These are phyloP conservation scores for Pollachius pollachius DNA, from an alignment of 2,113 vertebrate species.

Conservation along the genomic window DNA sequence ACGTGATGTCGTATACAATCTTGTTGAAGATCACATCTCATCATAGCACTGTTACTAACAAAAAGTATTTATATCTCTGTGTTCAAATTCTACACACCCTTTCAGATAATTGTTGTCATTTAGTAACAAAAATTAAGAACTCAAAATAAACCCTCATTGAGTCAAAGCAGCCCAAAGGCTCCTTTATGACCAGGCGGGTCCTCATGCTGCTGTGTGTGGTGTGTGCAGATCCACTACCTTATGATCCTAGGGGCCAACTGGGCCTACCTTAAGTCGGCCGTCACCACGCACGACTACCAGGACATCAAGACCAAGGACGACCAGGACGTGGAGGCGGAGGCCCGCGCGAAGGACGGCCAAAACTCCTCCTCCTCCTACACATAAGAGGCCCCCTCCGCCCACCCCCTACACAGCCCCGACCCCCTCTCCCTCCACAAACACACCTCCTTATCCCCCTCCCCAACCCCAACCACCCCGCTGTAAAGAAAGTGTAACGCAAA, in stretches of 20 bases:
- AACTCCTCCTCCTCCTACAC: constrained; percentile 99
- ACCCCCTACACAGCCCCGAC: constrained; percentile 33
- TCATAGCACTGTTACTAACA: too few species aligned
- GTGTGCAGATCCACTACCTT: constrained; percentile 94
- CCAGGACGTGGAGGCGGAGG: constrained; percentile 96
- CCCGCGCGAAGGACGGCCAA: constrained; percentile 98
- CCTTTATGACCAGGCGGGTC: too few species aligned
- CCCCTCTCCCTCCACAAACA: constrained; percentile 5
- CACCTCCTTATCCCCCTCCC: not conserved
- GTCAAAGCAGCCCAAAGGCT: too few species aligned
- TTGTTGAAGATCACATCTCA: too few species aligned
- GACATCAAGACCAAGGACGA: constrained; percentile 99
- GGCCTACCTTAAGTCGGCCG: constrained; percentile 98
- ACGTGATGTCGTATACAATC: too few species aligned
- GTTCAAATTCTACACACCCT: too few species aligned
- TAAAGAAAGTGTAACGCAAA: constrained; percentile 5
- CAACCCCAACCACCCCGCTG: constrained; percentile 23
- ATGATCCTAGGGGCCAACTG: constrained; percentile 99
- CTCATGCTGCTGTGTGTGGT: too few species aligned
- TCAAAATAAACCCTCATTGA: too few species aligned
- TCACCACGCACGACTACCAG: constrained; percentile 97
- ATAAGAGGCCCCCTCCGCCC: constrained; percentile 73
- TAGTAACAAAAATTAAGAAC: too few species aligned
- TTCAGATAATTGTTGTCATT: too few species aligned
- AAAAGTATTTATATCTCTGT: too few species aligned